phyloP scores from a whole-genome alignment of 2,113 vertebrate species.

The Smithornis capensis region DNA sequence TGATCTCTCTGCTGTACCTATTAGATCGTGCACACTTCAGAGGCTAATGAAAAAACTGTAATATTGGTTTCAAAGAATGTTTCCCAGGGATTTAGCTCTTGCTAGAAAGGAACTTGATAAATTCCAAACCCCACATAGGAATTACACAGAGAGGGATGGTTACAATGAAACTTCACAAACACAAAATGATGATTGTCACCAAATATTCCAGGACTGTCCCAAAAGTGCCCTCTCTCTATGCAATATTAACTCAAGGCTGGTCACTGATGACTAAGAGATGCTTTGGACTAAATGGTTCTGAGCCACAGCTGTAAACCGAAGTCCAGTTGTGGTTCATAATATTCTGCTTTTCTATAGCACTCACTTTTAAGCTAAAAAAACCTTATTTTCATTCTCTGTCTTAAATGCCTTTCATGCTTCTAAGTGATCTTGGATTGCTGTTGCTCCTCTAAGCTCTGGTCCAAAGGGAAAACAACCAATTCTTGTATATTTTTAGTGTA shows the following conservation, averaged over 20 bases:
- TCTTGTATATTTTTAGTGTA: neutral
- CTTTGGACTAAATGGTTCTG: neutral
- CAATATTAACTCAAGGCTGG: neutral
- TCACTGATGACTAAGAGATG: neutral
- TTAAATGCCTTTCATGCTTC: neutral
- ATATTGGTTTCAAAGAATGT: neutral
- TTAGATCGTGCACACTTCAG: neutral
- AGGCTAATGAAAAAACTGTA: neutral
- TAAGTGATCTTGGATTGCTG: neutral
- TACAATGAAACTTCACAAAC: rapidly evolving
- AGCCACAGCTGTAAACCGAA: neutral
- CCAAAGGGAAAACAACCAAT: neutral
- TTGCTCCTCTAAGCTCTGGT: neutral
- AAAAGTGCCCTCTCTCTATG: neutral
- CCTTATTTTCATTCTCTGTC: neutral
- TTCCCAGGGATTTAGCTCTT: neutral
- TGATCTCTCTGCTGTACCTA: neutral
- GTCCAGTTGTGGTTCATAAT: neutral
- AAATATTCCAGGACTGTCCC: neutral
- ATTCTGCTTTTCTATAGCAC: neutral
- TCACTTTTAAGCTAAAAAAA: neutral
- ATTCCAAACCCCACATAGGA: neutral
- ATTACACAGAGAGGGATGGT: rapidly evolving
- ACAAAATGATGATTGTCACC: neutral
- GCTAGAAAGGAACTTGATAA: neutral